Base-by-base conservation (phyloP, 2,797 vertebrate genomes). In the Chromis chromis region DNA sequence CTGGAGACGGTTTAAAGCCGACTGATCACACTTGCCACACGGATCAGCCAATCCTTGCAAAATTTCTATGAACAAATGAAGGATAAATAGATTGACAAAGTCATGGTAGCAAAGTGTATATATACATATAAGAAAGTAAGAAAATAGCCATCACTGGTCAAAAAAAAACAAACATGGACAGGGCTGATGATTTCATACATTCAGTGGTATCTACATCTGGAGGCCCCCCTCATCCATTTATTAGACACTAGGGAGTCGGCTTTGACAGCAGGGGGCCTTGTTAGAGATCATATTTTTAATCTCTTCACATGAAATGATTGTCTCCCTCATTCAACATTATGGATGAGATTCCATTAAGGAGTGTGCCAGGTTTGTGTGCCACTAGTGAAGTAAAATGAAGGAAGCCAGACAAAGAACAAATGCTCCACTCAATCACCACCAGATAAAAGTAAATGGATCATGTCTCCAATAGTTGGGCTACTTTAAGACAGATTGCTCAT, bases 361-460 rank as follows among this genome's bases (percentile, higher is more conserved):
- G 42, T 21, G n/a, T 79, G 83, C 82, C 88, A 86, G 89, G 84
- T 93, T 89, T 92, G 88, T 88, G 82, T 91, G 88, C 89, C 88
- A 86, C 83, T 82, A 76, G 76, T 88, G 82, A 91, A 85, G 86
- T 84, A 79, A 83, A 90, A 85, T 92, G 88, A 91, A 89, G 80
- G 69, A 79, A 82, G 79, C 79, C 79, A 75, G 82, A 78, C 64
- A 40, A 86, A 78, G 83, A 87, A 79, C 71, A 87, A 92, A 90
- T 78, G 73, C 83, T 84, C 44, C 72, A 88, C 89, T 93, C 88
- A 76, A 90, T 93, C 88, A 92, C 78, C 46, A 58, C 82, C 83
- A 88, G 85, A 92, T 92, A 82, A 87, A 92, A 93, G 86, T 87
- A 90, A 91, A 93, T 90, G 88, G 80, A 88, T 92, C 88, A 89